These are phyloP conservation scores for Smittia sp. DNA, from an alignment of 2,888 invertebrate genomes.

Conservation along the genomic window DNA sequence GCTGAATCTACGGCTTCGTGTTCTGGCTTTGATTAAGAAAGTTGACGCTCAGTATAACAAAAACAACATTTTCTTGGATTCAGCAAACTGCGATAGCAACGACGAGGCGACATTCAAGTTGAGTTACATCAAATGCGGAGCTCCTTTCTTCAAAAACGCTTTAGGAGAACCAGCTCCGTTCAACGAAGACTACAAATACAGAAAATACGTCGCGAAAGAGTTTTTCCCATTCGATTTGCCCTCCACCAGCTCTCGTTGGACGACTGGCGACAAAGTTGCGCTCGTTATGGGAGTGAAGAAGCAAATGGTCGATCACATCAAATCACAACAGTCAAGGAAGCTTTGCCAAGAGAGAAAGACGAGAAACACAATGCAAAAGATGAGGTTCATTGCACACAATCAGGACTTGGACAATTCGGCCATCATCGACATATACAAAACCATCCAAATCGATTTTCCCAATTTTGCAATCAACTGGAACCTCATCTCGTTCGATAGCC, in stretches of 20 bases:
- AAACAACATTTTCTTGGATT: conserved; percentile 45
- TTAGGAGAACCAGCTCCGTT: conserved; percentile 57
- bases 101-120: conserved; percentile 44
- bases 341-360: conserved; percentile 29
- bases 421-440: conserved; percentile 25
- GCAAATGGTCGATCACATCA: conserved; percentile 46
- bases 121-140: conserved; percentile 54
- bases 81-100: conserved; percentile 42
- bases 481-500: conserved; percentile 47
- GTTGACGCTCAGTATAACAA: conserved; percentile 45
- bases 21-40: conserved; percentile 44
- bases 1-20: conserved; percentile 44
- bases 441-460: conserved; percentile 10
- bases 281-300: conserved; percentile 56
- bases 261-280: conserved; percentile 58
- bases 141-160: conserved; percentile 68
- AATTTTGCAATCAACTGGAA: conserved; percentile 51
- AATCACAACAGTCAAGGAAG: conserved; percentile 27
- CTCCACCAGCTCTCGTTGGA: conserved; percentile 57
- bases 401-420: background rate
- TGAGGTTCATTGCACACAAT: conserved; percentile 14
- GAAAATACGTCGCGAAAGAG: conserved; percentile 48
- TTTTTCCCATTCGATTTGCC: conserved; percentile 54
- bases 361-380: background rate
- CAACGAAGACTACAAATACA: conserved; percentile 61